Conservation (phyloP, 2,797 vertebrate species). For the Takifugu rubripes region DNA sequence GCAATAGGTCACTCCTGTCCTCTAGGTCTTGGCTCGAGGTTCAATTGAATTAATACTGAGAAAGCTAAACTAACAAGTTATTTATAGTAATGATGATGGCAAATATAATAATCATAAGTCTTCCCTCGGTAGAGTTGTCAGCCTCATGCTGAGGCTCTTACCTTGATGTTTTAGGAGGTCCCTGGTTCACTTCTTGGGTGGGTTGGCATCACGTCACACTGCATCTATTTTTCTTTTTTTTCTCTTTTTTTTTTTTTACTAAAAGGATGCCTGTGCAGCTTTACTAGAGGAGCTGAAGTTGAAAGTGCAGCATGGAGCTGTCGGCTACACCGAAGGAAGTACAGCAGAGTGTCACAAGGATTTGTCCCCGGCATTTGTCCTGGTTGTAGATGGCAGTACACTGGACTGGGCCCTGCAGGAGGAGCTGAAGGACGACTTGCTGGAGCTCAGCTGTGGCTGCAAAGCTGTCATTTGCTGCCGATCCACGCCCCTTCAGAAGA, state of each 20-base stretch:
- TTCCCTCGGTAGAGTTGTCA: too few species aligned
- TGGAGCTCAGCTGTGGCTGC: constrained; percentile 80
- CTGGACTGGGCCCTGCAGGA: constrained; percentile 85
- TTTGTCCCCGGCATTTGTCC: constrained; percentile 55
- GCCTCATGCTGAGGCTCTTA: too few species aligned
- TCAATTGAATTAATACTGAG: too few species aligned
- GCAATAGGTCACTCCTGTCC: too few species aligned
- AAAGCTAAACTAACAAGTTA: too few species aligned
- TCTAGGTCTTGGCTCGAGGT: too few species aligned
- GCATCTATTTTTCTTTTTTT: not conserved
- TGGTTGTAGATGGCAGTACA: constrained; percentile 86
- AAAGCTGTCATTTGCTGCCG: constrained; percentile 90
- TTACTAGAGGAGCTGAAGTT: constrained; percentile 74
- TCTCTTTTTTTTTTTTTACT: not conserved
- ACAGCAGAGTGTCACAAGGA: constrained; percentile 42
- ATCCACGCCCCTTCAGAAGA: constrained; percentile 93
- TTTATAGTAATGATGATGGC: too few species aligned
- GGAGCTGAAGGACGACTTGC: constrained; percentile 75
- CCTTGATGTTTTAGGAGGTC: too few species aligned
- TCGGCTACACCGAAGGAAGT: not conserved
- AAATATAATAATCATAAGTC: too few species aligned
- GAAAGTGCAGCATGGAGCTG: constrained; percentile 58
- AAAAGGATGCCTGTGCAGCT: constrained; percentile 80
- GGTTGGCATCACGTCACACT: too few species aligned
- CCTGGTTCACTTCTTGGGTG: too few species aligned